Evolutionary conservation across 2,888 invertebrate species (phyloP), one percentile per base, ranked within the genome.

Genomic region (Caenorhabditis sp.): DNA sequence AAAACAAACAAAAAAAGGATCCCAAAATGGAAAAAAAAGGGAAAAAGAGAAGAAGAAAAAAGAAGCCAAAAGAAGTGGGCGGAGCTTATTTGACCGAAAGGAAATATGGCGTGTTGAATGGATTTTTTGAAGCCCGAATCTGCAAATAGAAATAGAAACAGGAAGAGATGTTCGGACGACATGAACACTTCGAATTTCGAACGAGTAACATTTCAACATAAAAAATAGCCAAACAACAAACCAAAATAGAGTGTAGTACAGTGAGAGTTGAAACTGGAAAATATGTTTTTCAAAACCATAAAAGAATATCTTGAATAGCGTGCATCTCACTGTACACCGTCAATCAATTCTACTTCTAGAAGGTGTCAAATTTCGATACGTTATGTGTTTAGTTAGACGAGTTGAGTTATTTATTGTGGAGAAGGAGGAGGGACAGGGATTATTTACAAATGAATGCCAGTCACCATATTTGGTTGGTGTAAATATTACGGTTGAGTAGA

Each of bases 21-120:
- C 31, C 31, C 5, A 38, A 62, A 8, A 50, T 27, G 38, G 26
- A 59, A 25, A 58, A 50, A 56, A 26, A 26, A 17, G 57, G 38
- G 43, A 17, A 20, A 23, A 26, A 21, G n/a, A n/a, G 59, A 59
- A 27, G 53, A 27, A 52, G 12, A n/a, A 20, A n/a, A 1, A 26
- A 20, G n/a, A 10, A 31, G 21, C 54, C n/a, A 20, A 43, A 43
- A 43, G 10, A 43, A 43, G 43, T 43, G 43, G 43, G 43, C 43
- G 43, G 43, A 43, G 43, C 43, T 14, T 43, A 43, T 12, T 43
- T 43, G 43, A 43, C 43, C 43, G 43, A 43, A 43, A 43, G 43
- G 43, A 43, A 43, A 43, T 43, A 14, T 43, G 3, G 43, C 43
- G 43, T 43, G 43, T 43, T 31, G n/a, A 31, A 10, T 31, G 31